Conservation (phyloP, 1,140 invertebrate species). For the Scylla paramamosain region DNA sequence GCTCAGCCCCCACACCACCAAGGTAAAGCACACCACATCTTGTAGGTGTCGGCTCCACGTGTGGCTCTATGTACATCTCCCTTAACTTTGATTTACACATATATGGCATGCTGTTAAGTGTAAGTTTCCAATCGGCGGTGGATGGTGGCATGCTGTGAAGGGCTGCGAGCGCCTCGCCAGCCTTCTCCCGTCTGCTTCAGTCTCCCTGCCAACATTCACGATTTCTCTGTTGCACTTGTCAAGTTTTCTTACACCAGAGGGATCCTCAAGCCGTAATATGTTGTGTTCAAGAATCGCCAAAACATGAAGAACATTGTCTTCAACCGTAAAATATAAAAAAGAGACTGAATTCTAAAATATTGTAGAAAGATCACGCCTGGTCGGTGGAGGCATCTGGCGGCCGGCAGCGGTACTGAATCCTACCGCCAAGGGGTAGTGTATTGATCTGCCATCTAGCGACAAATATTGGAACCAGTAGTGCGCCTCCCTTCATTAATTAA, state of each 20-base stretch:
- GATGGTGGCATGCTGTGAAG: background rate
- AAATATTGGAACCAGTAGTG: conserved; percentile 28
- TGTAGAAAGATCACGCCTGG: background rate
- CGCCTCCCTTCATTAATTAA: background rate
- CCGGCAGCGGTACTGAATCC: background rate
- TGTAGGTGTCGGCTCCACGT: background rate
- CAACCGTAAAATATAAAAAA: background rate
- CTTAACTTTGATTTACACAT: too few relatives aligned
- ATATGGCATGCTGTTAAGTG: background rate
- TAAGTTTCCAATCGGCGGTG: background rate
- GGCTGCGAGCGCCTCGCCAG: background rate
- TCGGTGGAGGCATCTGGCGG: background rate
- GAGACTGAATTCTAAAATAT: background rate
- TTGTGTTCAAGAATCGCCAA: background rate
- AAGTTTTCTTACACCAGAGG: background rate
- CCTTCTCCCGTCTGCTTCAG: background rate
- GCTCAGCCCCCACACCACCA: background rate
- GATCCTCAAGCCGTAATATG: background rate
- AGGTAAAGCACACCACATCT: background rate
- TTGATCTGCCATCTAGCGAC: conserved; percentile 56
- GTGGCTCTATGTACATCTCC: too few relatives aligned
- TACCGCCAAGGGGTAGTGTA: background rate
- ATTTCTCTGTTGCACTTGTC: background rate
- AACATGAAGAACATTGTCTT: background rate
- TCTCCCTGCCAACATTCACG: background rate